Conservation (phyloP, 2,888 invertebrate species). For the Trissolcus japonicus region DNA sequence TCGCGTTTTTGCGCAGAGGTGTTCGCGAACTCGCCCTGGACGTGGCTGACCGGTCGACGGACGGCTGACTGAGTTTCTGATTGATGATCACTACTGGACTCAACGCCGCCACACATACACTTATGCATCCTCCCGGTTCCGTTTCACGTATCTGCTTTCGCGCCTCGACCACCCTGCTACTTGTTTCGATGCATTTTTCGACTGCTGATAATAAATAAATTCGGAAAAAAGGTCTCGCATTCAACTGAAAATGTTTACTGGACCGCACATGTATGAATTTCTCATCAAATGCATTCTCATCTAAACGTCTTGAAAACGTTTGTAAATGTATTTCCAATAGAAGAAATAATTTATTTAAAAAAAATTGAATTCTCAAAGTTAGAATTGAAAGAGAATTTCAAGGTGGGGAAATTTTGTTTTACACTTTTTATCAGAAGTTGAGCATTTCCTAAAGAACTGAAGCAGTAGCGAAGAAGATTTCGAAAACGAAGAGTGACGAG, state of each 20-base stretch:
- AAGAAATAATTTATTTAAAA: too few relatives aligned
- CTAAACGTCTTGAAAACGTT: too few relatives aligned
- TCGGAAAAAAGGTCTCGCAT: neutral
- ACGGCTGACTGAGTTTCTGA: conserved; percentile 72
- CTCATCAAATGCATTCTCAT: neutral
- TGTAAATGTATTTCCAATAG: too few relatives aligned
- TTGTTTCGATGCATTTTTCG: conserved; percentile 51
- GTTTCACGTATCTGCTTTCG: conserved; percentile 53
- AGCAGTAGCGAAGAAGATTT: conserved; percentile 46
- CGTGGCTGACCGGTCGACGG: conserved; percentile 70
- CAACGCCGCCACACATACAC: conserved; percentile 68
- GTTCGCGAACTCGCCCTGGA: conserved; percentile 68
- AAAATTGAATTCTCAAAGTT: too few relatives aligned
- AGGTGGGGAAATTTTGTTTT: too few relatives aligned
- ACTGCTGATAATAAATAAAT: conserved; percentile 25
- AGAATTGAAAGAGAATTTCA: too few relatives aligned
- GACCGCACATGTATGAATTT: neutral
- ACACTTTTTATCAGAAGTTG: too few relatives aligned
- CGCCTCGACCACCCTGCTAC: conserved; percentile 46
- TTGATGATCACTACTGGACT: conserved; percentile 75
- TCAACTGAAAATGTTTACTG: neutral
- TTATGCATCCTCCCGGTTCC: conserved; percentile 59
- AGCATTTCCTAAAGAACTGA: too few relatives aligned
- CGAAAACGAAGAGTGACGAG: conserved; percentile 57
- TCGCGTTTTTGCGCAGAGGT: conserved; percentile 65